Percentiles rank a stretch among this genome's conserved stretches.
Conservation (phyloP, 2,113 vertebrate species). For the Syngnathus typhle region DNA sequence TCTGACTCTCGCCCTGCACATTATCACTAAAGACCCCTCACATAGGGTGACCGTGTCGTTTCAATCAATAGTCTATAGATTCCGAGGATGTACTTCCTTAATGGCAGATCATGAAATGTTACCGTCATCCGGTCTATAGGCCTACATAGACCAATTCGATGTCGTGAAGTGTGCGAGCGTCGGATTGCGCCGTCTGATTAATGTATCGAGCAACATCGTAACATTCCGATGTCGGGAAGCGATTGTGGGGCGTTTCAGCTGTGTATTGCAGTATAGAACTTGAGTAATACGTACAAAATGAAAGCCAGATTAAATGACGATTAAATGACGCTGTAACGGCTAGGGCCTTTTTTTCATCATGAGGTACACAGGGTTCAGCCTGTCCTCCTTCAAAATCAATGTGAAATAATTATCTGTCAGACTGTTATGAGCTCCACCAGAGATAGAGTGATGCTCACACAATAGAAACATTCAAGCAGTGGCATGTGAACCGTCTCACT, state of each 20-base stretch:
- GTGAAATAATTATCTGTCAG: slow-evolving; percentile 45
- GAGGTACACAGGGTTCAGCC: slow-evolving; percentile 32
- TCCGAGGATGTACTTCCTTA: slow-evolving; percentile 16
- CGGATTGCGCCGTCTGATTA: no score
- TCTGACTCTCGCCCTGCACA: slow-evolving; percentile 3
- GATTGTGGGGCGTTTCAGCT: not conserved
- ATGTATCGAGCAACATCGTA: no score
- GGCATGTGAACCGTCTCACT: slow-evolving; percentile 32
- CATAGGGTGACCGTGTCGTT: slow-evolving; percentile 17
- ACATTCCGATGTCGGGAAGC: no score
- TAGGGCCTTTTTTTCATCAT: slow-evolving; percentile 1
- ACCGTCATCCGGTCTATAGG: not conserved
- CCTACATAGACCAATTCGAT: no score
- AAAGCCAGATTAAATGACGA: slow-evolving; percentile 28
- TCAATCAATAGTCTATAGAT: slow-evolving; percentile 28
- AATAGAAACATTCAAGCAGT: slow-evolving; percentile 44
- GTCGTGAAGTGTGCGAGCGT: no score
- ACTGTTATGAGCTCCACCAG: slow-evolving; percentile 34
- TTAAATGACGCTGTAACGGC: slow-evolving; percentile 18
- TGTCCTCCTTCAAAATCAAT: slow-evolving; percentile 42
- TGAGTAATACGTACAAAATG: slow-evolving; percentile 16
- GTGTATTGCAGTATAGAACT: slow-evolving; percentile 27
- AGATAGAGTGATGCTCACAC: slow-evolving; percentile 28
- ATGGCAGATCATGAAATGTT: slow-evolving; percentile 19
- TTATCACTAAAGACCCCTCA: slow-evolving; percentile 40